Conservation (phyloP, 2,113 vertebrate species). For the Callopanchax toddi region DNA sequence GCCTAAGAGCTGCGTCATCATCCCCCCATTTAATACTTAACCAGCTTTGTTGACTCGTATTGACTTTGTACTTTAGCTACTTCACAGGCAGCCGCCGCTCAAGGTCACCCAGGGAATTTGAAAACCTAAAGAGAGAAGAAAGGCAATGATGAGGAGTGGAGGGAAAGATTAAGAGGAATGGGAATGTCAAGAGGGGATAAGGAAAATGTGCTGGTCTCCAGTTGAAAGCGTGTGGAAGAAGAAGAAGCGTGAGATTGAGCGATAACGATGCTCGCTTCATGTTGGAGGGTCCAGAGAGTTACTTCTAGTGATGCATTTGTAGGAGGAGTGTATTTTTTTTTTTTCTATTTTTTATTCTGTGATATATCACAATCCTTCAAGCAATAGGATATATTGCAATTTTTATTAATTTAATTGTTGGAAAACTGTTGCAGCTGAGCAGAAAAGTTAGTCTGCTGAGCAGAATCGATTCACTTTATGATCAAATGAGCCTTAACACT, state of each 20-base stretch:
- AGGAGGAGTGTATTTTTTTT: too few relatives aligned
- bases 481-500: too few relatives aligned
- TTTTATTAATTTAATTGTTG: too few relatives aligned
- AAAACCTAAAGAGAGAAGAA: constrained; percentile 11
- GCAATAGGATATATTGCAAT: too few relatives aligned
- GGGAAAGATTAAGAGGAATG: constrained; percentile 17
- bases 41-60: constrained; percentile 64
- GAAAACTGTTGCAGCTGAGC: too few relatives aligned
- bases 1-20: constrained; percentile 46
- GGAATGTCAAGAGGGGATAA: constrained; percentile 37
- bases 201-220: constrained; percentile 7
- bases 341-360: too few relatives aligned
- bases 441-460: too few relatives aligned
- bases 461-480: too few relatives aligned
- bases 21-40: constrained; percentile 71
- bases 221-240: not conserved
- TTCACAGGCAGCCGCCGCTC: constrained; percentile 53
- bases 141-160: not conserved
- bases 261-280: constrained; percentile 16
- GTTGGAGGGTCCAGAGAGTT: not conserved
- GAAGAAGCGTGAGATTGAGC: constrained; percentile 36
- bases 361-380: too few relatives aligned
- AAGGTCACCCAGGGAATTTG: constrained; percentile 56
- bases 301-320: too few relatives aligned
- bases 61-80: constrained; percentile 71